These are phyloP conservation scores for Romanogobio albipinnatus DNA, from an alignment of 2,113 vertebrate genomes.

Conservation along the genomic window DNA sequence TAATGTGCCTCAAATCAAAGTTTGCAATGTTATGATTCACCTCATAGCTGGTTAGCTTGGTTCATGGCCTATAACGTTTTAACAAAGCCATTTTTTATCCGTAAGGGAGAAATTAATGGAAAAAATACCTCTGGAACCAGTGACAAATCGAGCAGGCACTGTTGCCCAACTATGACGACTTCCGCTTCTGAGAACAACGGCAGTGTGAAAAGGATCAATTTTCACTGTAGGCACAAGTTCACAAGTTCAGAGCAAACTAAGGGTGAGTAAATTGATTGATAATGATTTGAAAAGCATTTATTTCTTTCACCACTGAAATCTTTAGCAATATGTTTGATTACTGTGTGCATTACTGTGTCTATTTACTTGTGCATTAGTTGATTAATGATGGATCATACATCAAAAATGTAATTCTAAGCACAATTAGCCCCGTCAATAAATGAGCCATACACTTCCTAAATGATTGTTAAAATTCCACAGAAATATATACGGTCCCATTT, in stretches of 20 bases:
- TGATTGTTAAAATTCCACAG: slow-evolving; percentile 43
- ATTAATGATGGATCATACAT: slow-evolving; percentile 8
- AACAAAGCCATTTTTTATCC: no score
- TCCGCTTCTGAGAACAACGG: no score
- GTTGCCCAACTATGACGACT: no score
- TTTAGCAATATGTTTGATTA: neutral
- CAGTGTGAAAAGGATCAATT: neutral
- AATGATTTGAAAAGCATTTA: neutral
- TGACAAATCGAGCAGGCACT: no score
- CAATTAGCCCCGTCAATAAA: slow-evolving; percentile 20
- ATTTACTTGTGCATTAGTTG: slow-evolving; percentile 5
- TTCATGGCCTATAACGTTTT: no score
- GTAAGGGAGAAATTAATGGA: no score
- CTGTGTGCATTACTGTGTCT: neutral
- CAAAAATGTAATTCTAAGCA: neutral
- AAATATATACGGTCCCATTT: slow-evolving; percentile 45
- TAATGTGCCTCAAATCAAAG: no score
- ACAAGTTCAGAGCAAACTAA: neutral
- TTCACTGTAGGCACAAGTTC: no score
- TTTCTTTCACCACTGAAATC: neutral
- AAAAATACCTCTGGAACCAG: no score
- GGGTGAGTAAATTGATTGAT: neutral
- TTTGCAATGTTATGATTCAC: no score
- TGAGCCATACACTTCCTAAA: neutral
- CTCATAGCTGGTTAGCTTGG: no score